Conservation (phyloP, 2,888 invertebrate species). For the Napeogenes inachia region DNA sequence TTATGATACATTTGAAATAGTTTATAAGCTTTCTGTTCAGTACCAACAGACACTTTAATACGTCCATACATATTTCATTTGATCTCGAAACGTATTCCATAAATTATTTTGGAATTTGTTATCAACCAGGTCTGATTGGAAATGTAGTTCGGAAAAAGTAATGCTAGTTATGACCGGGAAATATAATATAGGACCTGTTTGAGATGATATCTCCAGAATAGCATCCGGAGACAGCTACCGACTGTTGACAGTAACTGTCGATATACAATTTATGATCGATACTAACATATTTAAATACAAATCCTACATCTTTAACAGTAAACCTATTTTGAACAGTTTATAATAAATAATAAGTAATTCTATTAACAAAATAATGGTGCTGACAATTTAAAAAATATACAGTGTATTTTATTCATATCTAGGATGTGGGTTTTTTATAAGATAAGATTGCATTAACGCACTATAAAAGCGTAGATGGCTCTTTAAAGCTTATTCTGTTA, state of each 20-base stretch:
- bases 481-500: too few relatives aligned
- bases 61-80: background rate
- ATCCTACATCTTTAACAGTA: too few relatives aligned
- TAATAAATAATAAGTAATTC: conserved; percentile 17
- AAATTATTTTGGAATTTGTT: background rate
- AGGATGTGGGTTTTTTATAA: background rate
- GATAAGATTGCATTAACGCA: too few relatives aligned
- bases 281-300: too few relatives aligned
- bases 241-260: conserved; percentile 22
- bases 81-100: background rate
- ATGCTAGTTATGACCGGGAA: conserved; percentile 29
- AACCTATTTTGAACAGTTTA: too few relatives aligned
- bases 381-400: conserved; percentile 5
- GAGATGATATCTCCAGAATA: conserved; percentile 25
- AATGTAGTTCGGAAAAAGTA: conserved; percentile 22
- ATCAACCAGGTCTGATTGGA: conserved; percentile 21
- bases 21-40: too few relatives aligned
- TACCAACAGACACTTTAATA: background rate
- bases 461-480: too few relatives aligned
- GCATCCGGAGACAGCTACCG: conserved; percentile 23
- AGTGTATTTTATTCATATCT: conserved; percentile 13
- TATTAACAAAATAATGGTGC: conserved; percentile 12
- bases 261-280: background rate
- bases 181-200: conserved; percentile 29
- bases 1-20: too few relatives aligned